Evolutionary conservation across 2,888 invertebrate genomes (phyloP).

Genomic region (Rotaria sp.): DNA sequence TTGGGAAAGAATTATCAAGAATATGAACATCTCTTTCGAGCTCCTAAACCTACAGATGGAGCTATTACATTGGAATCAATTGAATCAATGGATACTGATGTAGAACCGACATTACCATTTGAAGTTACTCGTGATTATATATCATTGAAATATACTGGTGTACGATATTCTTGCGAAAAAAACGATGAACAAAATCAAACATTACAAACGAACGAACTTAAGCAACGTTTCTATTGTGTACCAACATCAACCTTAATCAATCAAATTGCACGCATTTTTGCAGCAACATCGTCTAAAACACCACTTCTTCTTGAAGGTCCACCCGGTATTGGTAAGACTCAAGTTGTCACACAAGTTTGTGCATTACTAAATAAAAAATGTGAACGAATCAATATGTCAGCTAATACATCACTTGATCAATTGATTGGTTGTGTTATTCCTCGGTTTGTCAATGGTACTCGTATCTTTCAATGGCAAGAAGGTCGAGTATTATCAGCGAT

Average conservation of each 20-base stretch:
- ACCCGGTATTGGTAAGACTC: conserved; percentile 3
- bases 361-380: not conserved
- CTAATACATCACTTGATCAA: conserved; percentile 13
- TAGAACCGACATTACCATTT: not conserved
- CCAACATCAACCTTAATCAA: not conserved
- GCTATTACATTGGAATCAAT: not conserved
- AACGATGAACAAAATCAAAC: not conserved
- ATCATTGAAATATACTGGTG: not conserved
- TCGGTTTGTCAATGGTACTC: not conserved
- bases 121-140: not conserved
- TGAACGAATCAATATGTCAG: conserved; percentile 12
- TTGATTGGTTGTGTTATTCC: conserved; percentile 16
- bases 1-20: no score
- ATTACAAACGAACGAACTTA: no score
- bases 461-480: conserved; percentile 1
- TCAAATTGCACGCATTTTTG: conserved; percentile 19
- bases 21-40: not conserved
- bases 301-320: conserved; percentile 15
- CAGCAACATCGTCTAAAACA: not conserved
- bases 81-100: not conserved
- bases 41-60: not conserved
- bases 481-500: not conserved
- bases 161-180: not conserved
- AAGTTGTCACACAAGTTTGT: conserved; percentile 25
- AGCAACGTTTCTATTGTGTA: not conserved